Evolutionary conservation across 2,797 vertebrate genomes (phyloP), one percentile per base, ranked within the genome.

Genomic region (Megaceryle alcyon): DNA sequence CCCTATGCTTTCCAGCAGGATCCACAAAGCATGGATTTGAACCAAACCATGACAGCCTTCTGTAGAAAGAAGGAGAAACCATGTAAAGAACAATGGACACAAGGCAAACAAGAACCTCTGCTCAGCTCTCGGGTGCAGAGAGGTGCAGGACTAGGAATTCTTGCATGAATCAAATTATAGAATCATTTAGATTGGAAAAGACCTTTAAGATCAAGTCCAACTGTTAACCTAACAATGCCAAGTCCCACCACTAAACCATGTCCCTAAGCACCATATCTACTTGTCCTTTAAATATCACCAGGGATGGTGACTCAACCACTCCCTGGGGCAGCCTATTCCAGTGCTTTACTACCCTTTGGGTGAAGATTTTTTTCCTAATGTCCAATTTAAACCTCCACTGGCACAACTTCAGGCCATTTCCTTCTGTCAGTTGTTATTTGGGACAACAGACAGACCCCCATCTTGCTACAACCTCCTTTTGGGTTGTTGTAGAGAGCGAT

Each of bases 1-100:
- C 83, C 76, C 83, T 73, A 4, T 64, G 86, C 81, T 77, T 85
- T 87, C 71, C 92, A 94, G 90, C 83, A 89, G 90, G 90, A 92
- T 88, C 48, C 83, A 68, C 0, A 0, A 35, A 73, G 43, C 59
- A 31, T 2, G 19, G 43, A 59, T 91, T 59, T 72, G 68, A 64
- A 77, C 51, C 43, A 72, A 86, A 70, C 10, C 0, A 1, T 41
- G 78, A 41, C 46, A 76, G 71, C 18, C 41, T 64, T 88, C 56
- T 82, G 70, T 5, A 3, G 86, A 79, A 91, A 79, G 49, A 7
- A 75, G 43, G 41, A 77, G 33, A 48, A 28, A 17, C 13, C 37
- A 5, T 9, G 9, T 26, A 53, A 66, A 85, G 51, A 87, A 3
- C 9, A 12, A 44, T 44, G 29, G 48, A 18, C 22, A 18, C 20